Base-by-base conservation (phyloP, 2,797 vertebrate species). In the Trematomus bernacchii region DNA sequence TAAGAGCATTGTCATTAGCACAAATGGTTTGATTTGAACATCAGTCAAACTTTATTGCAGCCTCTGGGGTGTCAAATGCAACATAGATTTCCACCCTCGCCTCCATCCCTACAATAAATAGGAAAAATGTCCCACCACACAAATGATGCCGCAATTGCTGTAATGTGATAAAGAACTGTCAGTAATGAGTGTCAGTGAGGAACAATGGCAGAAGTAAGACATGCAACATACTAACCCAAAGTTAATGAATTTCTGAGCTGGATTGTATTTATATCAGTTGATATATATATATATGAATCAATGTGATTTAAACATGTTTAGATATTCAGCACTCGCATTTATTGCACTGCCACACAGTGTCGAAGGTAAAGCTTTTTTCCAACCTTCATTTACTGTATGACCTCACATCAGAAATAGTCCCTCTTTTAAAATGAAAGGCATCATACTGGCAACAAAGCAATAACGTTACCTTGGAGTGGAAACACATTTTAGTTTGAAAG, bases 11-110 rank as follows among this genome's bases (percentile, higher is more conserved):
- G 81, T 69, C 77, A 84, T 85, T 85, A 85, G 54, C 65, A 85
- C 64, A 74, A 72, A 86, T 77, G 73, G 80, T 54, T 66, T 40
- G 68, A 73, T 82, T 85, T 75, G 77, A 80, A 81, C 51, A 76
- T 79, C 55, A 55, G 62, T 48, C 62, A 72, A 82, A 68, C 15
- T 63, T 85, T 85, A 69, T 42, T 62, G 70, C 77, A 79, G 73
- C 48, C 76, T 79, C 74, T 65, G 62, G 33, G 78, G 77, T 68
- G 2, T 77, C 69, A 78, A 71, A 69, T n/a, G 21, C 21, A 84
- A 66, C 67, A 62, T 4, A 48, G 55, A 85, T 66, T 62, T 69
- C 53, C 23, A 66, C 59, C 19, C 19, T 59, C 1, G 0, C 47
- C 19, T 65, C n/a, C 21, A 69, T 52, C 37, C 27, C 43, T 71